Evolutionary conservation across 2,888 invertebrate species (phyloP).

Genomic region (Plemyria rubiginata): DNA sequence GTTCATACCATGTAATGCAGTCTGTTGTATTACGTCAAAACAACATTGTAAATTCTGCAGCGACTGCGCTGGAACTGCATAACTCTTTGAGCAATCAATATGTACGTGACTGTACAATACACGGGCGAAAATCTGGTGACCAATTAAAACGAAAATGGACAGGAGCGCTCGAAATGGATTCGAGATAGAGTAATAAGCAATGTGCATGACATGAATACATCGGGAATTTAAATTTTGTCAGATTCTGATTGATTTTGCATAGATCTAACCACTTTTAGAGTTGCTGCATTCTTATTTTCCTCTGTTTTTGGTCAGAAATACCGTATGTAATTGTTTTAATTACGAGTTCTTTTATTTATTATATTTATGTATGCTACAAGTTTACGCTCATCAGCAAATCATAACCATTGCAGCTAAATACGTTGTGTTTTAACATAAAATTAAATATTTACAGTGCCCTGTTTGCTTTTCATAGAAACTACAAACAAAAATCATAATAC

Average conservation of each 20-base stretch:
- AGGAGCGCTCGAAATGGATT: conserved; percentile 34
- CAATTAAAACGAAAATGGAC: conserved; percentile 64
- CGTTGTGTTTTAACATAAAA: too few species aligned
- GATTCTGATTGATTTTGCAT: neutral
- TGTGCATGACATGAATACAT: conserved; percentile 30
- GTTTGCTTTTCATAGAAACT: too few species aligned
- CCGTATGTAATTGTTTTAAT: too few species aligned
- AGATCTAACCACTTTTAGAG: conserved; percentile 9
- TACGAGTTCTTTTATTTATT: too few species aligned
- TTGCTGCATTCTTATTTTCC: neutral
- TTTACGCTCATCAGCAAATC: too few species aligned
- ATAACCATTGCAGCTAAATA: too few species aligned
- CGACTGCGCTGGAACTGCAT: conserved; percentile 21
- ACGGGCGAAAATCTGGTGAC: conserved; percentile 61
- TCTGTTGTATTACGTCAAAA: conserved; percentile 5
- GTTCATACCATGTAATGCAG: neutral
- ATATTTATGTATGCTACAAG: too few species aligned
- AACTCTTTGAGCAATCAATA: conserved; percentile 44
- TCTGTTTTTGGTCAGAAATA: too few species aligned
- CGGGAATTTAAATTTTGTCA: conserved; percentile 2
- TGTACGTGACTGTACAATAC: conserved; percentile 39
- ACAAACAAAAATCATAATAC: neutral
- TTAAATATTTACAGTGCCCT: too few species aligned
- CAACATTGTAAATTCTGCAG: conserved; percentile 23
- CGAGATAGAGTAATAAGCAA: conserved; percentile 36